These are phyloP conservation scores for Drosophila oshimai DNA, from an alignment of 1,140 invertebrate species.

Conservation along the genomic window DNA sequence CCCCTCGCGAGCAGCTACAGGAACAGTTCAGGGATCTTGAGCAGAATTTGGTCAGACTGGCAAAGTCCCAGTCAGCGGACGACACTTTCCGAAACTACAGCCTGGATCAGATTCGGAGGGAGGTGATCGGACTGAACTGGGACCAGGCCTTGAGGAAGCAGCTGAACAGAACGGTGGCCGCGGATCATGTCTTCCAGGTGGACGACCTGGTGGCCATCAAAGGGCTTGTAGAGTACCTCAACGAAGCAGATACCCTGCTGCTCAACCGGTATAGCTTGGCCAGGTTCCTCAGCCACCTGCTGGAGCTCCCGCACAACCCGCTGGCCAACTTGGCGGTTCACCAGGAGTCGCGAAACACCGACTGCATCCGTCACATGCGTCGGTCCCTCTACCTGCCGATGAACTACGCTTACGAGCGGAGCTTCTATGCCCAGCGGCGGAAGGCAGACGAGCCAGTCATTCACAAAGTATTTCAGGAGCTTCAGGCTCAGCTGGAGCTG, in stretches of 20 bases:
- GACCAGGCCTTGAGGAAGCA: constrained; percentile 17
- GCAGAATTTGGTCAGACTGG: background rate
- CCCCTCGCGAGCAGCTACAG: constrained; percentile 3
- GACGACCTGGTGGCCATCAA: constrained; percentile 42
- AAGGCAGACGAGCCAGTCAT: constrained; percentile 44
- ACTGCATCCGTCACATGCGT: constrained; percentile 61
- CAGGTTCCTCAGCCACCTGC: constrained; percentile 44
- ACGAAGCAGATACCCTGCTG: constrained; percentile 22
- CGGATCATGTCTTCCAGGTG: constrained; percentile 36
- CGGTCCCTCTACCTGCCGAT: constrained; percentile 60
- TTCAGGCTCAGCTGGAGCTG: constrained; percentile 38
- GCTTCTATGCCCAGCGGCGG: constrained; percentile 36
- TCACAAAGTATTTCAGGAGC: constrained; percentile 46
- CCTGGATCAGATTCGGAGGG: constrained; percentile 24
- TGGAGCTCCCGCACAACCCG: constrained; percentile 55
- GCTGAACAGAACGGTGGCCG: background rate
- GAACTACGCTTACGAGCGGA: constrained; percentile 63
- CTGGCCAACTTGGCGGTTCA: constrained; percentile 3
- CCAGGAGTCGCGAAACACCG: background rate
- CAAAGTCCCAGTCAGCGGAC: constrained; percentile 1
- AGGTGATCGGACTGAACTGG: constrained; percentile 48
- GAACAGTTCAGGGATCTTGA: constrained; percentile 26
- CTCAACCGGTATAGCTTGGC: constrained; percentile 48
- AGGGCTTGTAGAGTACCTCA: constrained; percentile 22
- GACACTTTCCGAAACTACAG: constrained; percentile 25